Evolutionary conservation across 2,797 vertebrate genomes (phyloP), one percentile per base, ranked within the genome.

Genomic region (Cryptoprocta ferox): DNA sequence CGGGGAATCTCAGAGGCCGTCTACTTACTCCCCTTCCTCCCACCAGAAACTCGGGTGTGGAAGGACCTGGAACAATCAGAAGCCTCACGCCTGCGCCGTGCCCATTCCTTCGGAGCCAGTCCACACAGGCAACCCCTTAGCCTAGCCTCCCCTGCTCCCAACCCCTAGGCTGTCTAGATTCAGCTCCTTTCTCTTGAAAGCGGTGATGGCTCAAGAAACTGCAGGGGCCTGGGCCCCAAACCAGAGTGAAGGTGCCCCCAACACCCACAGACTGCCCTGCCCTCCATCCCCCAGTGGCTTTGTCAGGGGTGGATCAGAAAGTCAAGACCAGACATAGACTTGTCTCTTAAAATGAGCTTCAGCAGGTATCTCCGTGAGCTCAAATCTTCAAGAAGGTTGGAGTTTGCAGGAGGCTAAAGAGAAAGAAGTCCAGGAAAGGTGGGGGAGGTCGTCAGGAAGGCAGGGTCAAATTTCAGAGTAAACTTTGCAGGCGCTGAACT

Each of bases 401-500:
- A 32, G 21, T 86, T 92, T 89, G 42, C 30, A 21, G 48, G 32
- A 75, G 3, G 10, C 85, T 21, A 12, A 59, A 81, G 35, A 82
- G 18, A 37, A 89, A 30, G 19, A 71, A 16, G 42, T 59, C 37
- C 50, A 21, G 35, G 70, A 56, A 30, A 42, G 4, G 37, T 75
- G 30, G 59, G 65, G 59, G 32, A 75, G 35, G 5, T 59, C n/a
- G 9, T 73, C 19, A 79, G 65, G 35, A 56, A 28, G n/a, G 71
- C 63, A 86, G 24, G 39, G 73, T 56, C 89, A 78, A 56, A 63
- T 86, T 75, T 78, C 61, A 75, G 66, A 80, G 37, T 65, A 24
- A 97, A 56, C 71, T 95, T 48, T 66, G 70, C 79, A 93, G 95
- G 56, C 92, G 71, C 24, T 14, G 13, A 48, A 73, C 83, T 73